Base-by-base conservation (phyloP, 2,888 invertebrate genomes). In the Heliconius ismenius region DNA sequence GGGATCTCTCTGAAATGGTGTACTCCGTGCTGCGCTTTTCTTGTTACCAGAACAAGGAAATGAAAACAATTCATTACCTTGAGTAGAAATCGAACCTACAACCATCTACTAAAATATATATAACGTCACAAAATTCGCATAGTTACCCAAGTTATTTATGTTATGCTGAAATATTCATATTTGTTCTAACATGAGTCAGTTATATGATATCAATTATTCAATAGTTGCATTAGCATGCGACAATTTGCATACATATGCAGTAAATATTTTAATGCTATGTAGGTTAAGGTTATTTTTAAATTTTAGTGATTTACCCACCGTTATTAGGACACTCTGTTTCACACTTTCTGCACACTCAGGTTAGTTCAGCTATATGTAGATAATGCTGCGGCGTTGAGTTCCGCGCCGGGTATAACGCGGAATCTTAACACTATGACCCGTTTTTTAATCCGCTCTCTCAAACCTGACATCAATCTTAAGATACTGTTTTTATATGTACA, bases 161-260 rank as follows among this genome's bases (percentile, higher is more conserved):
- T 58, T 70, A 70, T 58, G 36, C n/a, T 70, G 70, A 70, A 58
- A 58, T 70, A 70, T 58, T 32, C 70, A 70, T 58, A 58, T 70
- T 70, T 58, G 32, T 36, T 32, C 2, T 67, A 58, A 58, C 58
- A 70, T 70, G 70, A 70, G 70, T 70, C 58, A 70, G 58, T 74
- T 69, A 75, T 68, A 75, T 13, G 60, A 28, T 43, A 10, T 67
- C 68, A 60, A 43, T 68, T 58, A 75, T 68, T 68, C 67, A 75
- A 75, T 69, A 68, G 32, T n/a, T 70, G 21, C 15, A 70, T 58
- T 70, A 58, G 58, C 58, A 58, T 70, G 58, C 58, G 54, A 70
- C 54, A 70, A 58, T 70, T 70, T 58, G 24, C 70, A 70, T 70
- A 24, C 32, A 58, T 70, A 15, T 36, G 70, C 58, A 36, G n/a